Base-by-base conservation (phyloP, 2,888 invertebrate species). In the Tiphia femorata region DNA sequence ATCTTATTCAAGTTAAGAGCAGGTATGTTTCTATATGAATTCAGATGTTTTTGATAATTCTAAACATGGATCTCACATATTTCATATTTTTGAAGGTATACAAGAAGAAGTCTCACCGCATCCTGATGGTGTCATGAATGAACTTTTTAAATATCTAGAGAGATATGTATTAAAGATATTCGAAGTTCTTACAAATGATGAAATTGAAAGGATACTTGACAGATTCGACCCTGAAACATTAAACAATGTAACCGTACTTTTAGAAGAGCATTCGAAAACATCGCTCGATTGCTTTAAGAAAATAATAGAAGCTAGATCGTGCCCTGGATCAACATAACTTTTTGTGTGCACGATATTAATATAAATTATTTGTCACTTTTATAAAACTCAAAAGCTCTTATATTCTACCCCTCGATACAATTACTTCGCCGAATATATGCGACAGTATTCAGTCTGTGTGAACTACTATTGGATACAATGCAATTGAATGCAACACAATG, bases 131-230 rank as follows among this genome's bases (percentile, higher is more conserved):
- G 62, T 64, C 12, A 60, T 67, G 17, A 59, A 63, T 29, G 71
- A 76, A 49, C 62, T 81, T 7, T 56, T 64, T 7, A 58, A 71
- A 7, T 75, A 73, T 46, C 62, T 75, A 23, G 62, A 67, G 52
- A 74, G 68, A 56, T 78, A 74, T 58, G 79, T 79, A 76, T 46
- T 66, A 20, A 73, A 73, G 47, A 69, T 67, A 41, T 46, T 75
- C 33, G 60, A 53, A 19, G 48, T 57, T n/a, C 62, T 62, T 12
- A 54, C 58, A 5, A 41, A 49, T 10, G 58, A 64, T 12, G 63
- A 76, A 41, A 49, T 76, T 19, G 14, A 62, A 42, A 48, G 65
- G 49, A 62, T 75, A 14, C 27, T 75, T 17, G 35, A 35, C 43
- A 42, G 54, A 25, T 73, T 68, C 29, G 49, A 62, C 7, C 20